Conservation (phyloP, 2,113 vertebrate species). For the Cyprinus carpio region DNA sequence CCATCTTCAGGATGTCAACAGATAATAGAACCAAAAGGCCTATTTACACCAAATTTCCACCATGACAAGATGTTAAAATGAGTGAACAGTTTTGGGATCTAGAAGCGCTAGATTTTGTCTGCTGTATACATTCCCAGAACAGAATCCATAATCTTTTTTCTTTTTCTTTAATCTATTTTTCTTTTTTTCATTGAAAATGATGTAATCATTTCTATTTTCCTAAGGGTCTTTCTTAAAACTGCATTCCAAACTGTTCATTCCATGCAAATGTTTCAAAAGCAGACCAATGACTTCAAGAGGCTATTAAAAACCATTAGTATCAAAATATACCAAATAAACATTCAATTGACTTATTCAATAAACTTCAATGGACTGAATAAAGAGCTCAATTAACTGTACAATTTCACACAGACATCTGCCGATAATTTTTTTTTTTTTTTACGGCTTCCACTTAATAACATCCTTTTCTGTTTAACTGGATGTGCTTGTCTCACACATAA, state of each 20-base stretch:
- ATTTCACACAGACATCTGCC: background rate
- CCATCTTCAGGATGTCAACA: constrained; percentile 68
- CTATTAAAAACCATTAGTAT: background rate
- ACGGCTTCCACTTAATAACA: background rate
- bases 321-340: background rate
- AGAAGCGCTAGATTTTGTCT: background rate
- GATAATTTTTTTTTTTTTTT: too few species aligned
- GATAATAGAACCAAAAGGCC: constrained; percentile 9
- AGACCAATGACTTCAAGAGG: background rate
- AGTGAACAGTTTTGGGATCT: background rate
- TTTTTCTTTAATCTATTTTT: background rate
- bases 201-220: background rate
- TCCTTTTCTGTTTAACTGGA: background rate
- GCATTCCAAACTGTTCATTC: background rate
- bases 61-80: background rate
- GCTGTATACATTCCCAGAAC: too few species aligned
- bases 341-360: background rate
- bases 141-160: background rate
- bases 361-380: background rate
- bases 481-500: background rate
- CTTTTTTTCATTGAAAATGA: background rate
- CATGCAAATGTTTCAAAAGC: background rate
- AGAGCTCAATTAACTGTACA: background rate
- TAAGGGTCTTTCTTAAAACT: background rate
- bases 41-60: background rate